phyloP scores from a whole-genome alignment of 2,113 vertebrate genomes.

The Eulacestoma nigropectus region DNA sequence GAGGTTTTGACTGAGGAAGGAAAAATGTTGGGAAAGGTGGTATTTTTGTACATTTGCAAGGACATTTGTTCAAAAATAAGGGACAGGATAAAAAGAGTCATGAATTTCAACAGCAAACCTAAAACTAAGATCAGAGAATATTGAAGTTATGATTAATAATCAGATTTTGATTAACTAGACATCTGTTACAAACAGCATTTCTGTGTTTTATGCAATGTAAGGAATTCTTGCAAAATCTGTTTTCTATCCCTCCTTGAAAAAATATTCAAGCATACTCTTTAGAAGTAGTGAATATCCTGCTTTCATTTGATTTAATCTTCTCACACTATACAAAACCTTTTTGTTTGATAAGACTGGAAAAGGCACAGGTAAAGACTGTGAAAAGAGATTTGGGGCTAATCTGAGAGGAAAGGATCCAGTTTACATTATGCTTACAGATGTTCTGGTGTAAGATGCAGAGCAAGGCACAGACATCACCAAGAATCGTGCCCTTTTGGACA shows the following conservation, averaged over 20 bases:
- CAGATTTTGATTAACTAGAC: background rate
- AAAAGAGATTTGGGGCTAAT: background rate
- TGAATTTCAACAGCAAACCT: background rate
- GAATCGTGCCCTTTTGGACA: background rate
- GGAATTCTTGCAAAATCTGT: background rate
- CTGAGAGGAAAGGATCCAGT: background rate
- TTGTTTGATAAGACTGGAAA: background rate
- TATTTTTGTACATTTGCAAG: background rate
- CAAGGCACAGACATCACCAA: background rate
- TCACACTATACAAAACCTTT: background rate
- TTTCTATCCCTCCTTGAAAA: background rate
- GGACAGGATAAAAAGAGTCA: background rate
- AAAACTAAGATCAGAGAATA: background rate
- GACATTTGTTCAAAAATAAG: background rate
- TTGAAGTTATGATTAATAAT: background rate
- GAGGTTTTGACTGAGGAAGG: background rate
- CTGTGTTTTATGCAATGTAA: background rate
- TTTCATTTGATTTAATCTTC: background rate
- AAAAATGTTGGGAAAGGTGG: background rate
- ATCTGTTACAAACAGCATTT: background rate
- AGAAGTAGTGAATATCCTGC: background rate
- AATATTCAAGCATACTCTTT: background rate
- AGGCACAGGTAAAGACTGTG: background rate
- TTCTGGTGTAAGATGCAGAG: background rate
- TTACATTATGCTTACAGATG: background rate